Evolutionary conservation across 2,888 invertebrate species (phyloP), one percentile per base, ranked within the genome.

Genomic region (Aproaerema taeniolella): DNA sequence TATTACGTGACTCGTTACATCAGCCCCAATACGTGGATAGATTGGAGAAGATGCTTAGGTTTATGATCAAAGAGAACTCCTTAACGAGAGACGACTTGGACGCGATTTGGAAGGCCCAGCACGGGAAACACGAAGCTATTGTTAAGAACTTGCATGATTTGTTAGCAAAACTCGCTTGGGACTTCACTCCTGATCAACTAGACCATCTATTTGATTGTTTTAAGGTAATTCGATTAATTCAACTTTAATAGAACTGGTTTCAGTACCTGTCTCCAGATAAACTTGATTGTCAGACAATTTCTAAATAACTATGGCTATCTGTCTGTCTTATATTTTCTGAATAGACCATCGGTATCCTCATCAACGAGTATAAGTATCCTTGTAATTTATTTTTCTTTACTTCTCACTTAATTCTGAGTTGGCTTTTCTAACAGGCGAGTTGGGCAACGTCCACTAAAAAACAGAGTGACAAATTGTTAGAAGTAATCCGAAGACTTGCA

Each of bases 11-110:
- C 77, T 98, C 97, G 4, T 88, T 99, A 38, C 99, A 99, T 85
- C 98, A 98, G 73, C 98, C 98, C 1, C 96, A 97, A 73, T 99
- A 99, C 74, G 98, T 99, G 36, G 99, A 99, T 65, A 96, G 98
- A 69, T 81, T 99, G 66, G 98, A 99, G 72, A 98, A 98, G 88
- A 98, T 99, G 71, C 90, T 99, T 55, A 91, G 98, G 45, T 99
- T 99, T 83, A 94, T 98, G 71, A 98, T 98, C 58, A 98, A 98
- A 74, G 96, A 96, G 69, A 91, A 93, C 54, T 93, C 96, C 0
- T 82, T 99, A 43, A 95, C 96, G 2, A 85, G 95, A 37, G 93
- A 94, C 52, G 98, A 99, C 75, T 88, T 99, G 55, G 98, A 98
- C 69, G 95, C 95, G 9, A 94, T 99, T 48, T 99, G 98, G 98